These are phyloP conservation scores for Hyposoter dolosus DNA, from an alignment of 2,888 invertebrate species.

Conservation along the genomic window DNA sequence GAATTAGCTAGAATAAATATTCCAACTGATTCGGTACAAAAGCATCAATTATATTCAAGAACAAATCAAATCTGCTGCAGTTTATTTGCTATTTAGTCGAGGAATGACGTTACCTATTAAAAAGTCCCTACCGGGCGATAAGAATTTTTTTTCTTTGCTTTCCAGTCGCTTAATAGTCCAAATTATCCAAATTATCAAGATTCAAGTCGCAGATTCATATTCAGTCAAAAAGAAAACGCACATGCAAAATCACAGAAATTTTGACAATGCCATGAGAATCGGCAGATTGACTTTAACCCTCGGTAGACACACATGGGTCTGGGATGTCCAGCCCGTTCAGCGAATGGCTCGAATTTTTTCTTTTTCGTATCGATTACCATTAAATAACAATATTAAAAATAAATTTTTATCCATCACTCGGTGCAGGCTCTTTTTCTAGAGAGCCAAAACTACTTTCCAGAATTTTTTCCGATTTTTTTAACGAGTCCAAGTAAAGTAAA, in stretches of 20 bases:
- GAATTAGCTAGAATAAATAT: constrained; percentile 81
- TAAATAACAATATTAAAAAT: too few relatives aligned
- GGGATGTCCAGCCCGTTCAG: too few relatives aligned
- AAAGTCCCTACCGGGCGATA: not conserved
- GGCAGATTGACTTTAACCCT: not conserved
- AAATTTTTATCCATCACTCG: too few relatives aligned
- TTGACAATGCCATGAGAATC: not conserved
- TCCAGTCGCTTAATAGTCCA: not conserved
- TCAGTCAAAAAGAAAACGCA: not conserved
- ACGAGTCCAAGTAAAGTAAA: too few relatives aligned
- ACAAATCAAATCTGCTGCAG: not conserved
- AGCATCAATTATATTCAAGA: not conserved
- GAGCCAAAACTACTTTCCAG: too few relatives aligned
- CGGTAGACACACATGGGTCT: too few relatives aligned
- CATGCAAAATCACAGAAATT: not conserved
- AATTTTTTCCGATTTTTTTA: too few relatives aligned
- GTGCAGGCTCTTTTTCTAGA: too few relatives aligned
- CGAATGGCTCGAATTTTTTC: too few relatives aligned
- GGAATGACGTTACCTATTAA: not conserved
- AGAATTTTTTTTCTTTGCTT: not conserved
- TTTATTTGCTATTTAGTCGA: not conserved
- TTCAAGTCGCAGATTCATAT: not conserved
- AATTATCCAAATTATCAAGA: not conserved
- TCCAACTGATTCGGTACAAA: constrained; percentile 76
- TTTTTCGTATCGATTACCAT: too few relatives aligned